Evolutionary conservation across 2,797 vertebrate species (phyloP), one percentile per base, ranked within the genome.

Genomic region (Erpetoichthys calabaricus): DNA sequence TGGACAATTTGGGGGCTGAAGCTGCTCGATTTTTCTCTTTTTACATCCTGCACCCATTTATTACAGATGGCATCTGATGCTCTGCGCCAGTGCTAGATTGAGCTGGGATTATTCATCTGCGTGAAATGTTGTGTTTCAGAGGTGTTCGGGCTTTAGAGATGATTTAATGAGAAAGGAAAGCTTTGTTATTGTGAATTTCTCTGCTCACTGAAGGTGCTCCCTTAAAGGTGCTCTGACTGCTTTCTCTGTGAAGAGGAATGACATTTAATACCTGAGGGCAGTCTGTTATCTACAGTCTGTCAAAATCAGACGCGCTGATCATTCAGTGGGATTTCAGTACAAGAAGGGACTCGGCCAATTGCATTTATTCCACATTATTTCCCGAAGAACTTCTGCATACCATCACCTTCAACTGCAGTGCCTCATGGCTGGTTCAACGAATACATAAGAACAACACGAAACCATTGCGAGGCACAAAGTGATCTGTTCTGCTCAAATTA

Each of bases 221-320:
- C 80, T 75, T 70, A 74, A 80, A 80, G 79, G 70, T 69, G 57
- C 72, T 78, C 71, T 73, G 71, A 71, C 76, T 72, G 68, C 79
- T 76, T 79, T 74, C 67, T 69, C 55, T 45, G 69, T 73, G 76
- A 80, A 83, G 77, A 74, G 76, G 86, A 90, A 91, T 89, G 86
- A 86, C 84, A 86, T 86, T 86, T 90, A 91, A 90, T 89, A 83
- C 84, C 89, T 83, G 75, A 80, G 87, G 82, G 83, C 79, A 84
- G 80, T 80, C 70, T 73, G 83, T 88, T 89, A 92, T 91, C 88
- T 91, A 77, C 81, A 76, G 79, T 81, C 86, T 88, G 87, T 92
- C 89, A 89, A 76, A 90, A 82, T 84, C 84, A 89, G 86, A 85
- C 74, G 70, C 73, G 73, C 78, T 76, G 74, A 88, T 89, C 88